Conservation (phyloP, 1,140 invertebrate genomes). For the Zaprionus ghesquierei region DNA sequence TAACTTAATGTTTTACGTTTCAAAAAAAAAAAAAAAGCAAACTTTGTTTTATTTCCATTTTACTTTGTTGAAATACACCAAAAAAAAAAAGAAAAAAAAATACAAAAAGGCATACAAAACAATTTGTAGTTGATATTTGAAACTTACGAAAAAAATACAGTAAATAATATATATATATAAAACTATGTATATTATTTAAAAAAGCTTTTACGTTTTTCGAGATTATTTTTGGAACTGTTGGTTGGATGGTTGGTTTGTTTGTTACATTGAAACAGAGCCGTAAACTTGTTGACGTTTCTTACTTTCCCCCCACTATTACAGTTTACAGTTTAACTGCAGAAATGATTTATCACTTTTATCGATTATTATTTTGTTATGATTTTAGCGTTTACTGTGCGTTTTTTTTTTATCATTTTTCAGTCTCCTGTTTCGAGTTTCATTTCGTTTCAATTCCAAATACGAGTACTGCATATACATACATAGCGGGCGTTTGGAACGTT, state of each 20-base stretch:
- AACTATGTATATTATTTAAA: slow-evolving; percentile 54
- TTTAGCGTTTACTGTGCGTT: slow-evolving; percentile 1
- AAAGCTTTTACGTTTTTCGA: slow-evolving; percentile 36
- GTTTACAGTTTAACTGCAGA: neutral
- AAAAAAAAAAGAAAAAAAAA: slow-evolving; percentile 32
- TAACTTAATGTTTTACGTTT: slow-evolving; percentile 56
- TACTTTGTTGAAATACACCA: slow-evolving; percentile 47
- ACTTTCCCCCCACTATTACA: neutral
- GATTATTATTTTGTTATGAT: neutral
- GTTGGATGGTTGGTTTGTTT: slow-evolving; percentile 46
- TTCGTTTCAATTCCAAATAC: slow-evolving; percentile 37
- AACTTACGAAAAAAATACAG: slow-evolving; percentile 43
- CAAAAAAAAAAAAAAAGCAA: slow-evolving; percentile 7
- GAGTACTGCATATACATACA: slow-evolving; percentile 41
- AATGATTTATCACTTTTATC: neutral
- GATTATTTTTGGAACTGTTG: slow-evolving; percentile 39
- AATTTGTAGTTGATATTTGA: slow-evolving; percentile 60
- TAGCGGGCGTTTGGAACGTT: slow-evolving; percentile 40
- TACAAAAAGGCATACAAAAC: slow-evolving; percentile 45
- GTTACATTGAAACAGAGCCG: slow-evolving; percentile 38
- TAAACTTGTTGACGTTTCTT: slow-evolving; percentile 44
- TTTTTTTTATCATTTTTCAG: slow-evolving; percentile 6
- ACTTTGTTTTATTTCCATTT: slow-evolving; percentile 35
- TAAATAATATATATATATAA: slow-evolving; percentile 42
- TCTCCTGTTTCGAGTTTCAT: slow-evolving; percentile 14